Evolutionary conservation across 2,797 vertebrate species (phyloP), one percentile per base, ranked within the genome.

Genomic region (Macrochelys suwanniensis): DNA sequence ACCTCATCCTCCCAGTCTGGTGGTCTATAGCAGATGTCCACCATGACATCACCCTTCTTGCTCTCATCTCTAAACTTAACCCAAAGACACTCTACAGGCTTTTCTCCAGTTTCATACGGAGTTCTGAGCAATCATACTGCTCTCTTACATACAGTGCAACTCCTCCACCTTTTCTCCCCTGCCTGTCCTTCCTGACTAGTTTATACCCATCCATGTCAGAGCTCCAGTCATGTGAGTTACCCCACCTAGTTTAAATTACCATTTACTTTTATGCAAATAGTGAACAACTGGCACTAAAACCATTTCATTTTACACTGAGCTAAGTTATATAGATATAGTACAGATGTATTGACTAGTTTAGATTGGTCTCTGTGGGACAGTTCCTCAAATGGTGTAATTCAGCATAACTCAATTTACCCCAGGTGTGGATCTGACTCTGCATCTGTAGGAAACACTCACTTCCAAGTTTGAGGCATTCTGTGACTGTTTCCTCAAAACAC

Each of bases 401-500:
- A 74, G 21, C 5, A 15, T 45, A 74, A 26, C 37, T 74, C 71
- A 42, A 4, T 26, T 45, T 25, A 45, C 5, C 37, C 23, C 23
- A 45, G 71, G 21, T 74, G 71, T 25, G 42, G 71, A 7, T 74
- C 42, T 74, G 25, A 42, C 11, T 45, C 16, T 68, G 61, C 42
- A 13, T 26, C 42, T 26, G 17, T 42, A 74, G 71, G 12, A 74
- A 45, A 26, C 37, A 26, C 71, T 74, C 71, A 45, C 10, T 74
- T 45, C 71, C 71, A 74, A 45, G 71, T 74, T 15, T 45, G 71
- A 45, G 71, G 42, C 25, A 45, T 74, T 74, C n/a, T 94, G 77
- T 80, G 87, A 89, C 92, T 95, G 59, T 96, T 94, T 76, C 82
- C 91, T 83, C 68, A 90, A 88, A 95, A 79, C 49, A 31, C 61